Base-by-base conservation (phyloP, 2,797 vertebrate genomes). In the Helarctos malayanus region DNA sequence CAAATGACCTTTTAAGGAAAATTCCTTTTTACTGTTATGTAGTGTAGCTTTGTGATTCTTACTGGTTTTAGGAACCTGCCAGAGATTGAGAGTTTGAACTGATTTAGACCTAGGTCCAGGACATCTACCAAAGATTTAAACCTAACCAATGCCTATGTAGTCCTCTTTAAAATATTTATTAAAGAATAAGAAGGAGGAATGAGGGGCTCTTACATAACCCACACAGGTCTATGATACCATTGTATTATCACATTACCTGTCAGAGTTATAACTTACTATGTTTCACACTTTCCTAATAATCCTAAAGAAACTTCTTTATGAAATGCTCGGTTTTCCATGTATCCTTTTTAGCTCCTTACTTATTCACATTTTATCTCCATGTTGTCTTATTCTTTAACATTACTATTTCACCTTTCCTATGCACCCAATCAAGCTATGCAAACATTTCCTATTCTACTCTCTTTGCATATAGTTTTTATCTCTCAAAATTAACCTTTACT, bases 21-120 rank as follows among this genome's bases (percentile, higher is more conserved):
- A 96, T 93, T 79, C 27, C 63, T 95, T 83, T 97, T 91, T 82
- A 32, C 16, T 88, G 4, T 94, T 85, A 86, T n/a, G 49, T 27
- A 83, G 29, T 52, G 21, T 78, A 57, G 32, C 23, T 41, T 79
- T 79, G 59, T 92, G 27, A 68, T 81, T 56, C 76, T 63, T 86
- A 16, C 29, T 89, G 54, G 57, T 80, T 92, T 92, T 93, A 79
- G 82, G 49, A 93, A 68, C 69, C 29, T 80, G 25, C 8, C 10
- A 88, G 59, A n/a, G 25, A 82, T 82, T 82, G 79, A 68, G 32
- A 90, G 21, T 63, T 91, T 25, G 35, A 89, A 91, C 21, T 97
- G 35, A 71, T 88, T 87, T 94, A 91, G n/a, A 89, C 23, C 7
- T 96, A 80, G 54, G 52, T 79, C n/a, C 81, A 69, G 84, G 45